Percentiles rank a stretch among this genome's conserved stretches.
Evolutionary conservation across 2,888 invertebrate genomes (phyloP).

Genomic region (Apamea crenata): DNA sequence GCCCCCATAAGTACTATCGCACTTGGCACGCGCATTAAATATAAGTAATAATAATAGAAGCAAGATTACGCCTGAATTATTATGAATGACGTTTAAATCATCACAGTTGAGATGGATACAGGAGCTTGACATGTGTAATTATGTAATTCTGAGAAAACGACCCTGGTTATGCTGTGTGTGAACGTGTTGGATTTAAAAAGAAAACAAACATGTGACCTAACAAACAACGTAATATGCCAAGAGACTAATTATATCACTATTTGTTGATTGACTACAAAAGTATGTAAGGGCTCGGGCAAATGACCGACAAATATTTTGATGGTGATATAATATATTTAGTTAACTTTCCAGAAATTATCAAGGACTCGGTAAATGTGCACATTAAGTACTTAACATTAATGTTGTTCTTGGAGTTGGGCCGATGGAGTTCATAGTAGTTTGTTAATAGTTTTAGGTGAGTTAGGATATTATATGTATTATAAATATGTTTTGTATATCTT

Average conservation of each 20-base stretch:
- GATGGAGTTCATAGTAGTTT: not conserved
- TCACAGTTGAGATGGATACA: not conserved
- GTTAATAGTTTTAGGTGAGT: not conserved
- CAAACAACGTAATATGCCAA: constrained; percentile 29
- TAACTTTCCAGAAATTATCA: not conserved
- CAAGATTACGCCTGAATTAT: not conserved
- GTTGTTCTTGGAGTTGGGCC: not conserved
- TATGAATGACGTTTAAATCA: not conserved
- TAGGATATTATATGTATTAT: not conserved
- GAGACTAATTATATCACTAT: constrained; percentile 32
- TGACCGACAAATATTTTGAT: not conserved
- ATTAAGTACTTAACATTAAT: not conserved
- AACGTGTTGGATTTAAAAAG: constrained; percentile 15
- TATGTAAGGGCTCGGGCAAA: constrained; percentile 23
- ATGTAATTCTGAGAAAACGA: constrained; percentile 7
- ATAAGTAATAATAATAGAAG: not conserved
- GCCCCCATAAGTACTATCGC: constrained; percentile 24
- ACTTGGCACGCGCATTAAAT: constrained; percentile 19
- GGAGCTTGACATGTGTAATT: not conserved
- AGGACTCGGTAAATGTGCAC: not conserved
- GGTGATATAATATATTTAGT: not conserved
- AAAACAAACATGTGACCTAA: constrained; percentile 19
- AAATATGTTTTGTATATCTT: not conserved
- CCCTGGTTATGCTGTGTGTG: not conserved
- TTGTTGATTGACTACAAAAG: constrained; percentile 22